Base-by-base conservation (phyloP, 1,140 invertebrate species). In the Ooceraea biroi region DNA sequence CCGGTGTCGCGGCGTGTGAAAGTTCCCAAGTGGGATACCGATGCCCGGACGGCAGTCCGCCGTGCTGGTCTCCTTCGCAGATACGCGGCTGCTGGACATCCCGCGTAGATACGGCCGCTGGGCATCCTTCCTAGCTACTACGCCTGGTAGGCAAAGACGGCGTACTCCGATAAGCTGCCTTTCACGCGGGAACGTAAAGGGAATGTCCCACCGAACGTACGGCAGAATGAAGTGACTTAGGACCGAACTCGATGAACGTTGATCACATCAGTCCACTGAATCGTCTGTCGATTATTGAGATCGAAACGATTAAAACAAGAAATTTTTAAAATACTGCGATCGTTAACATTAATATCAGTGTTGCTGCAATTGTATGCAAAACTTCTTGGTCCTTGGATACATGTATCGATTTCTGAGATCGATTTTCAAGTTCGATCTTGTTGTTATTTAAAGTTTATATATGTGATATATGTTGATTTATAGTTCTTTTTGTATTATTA, bases 91-190 rank as follows among this genome's bases (percentile, higher is more conserved):
- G 30, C 58, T 71, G 41, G 52, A 80, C 76, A 71, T 69, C 41
- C 36, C 52, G 50, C 66, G 36, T 57, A 69, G 41, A 80, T 71
- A 50, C 41, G 36, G 22, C 76, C 65, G 48, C 41, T 71, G 41
- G 76, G 36, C 76, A 80, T 80, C 36, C 76, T 69, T 57, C 63
- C n/a, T 44, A 57, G 76, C 36, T 57, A 36, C 36, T 3, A 22
- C 12, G 65, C 36, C 76, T 17, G 82, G n/a, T 48, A 60, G 57
- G 52, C 74, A 78, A n/a, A 57, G 55, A 60, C 52, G 66, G 82
- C 60, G 61, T 84, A 36, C 44, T 12, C 57, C 74, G 82, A 66
- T 84, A 84, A 82, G 50, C 74, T 46, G 74, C 82, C 76, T 84
- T 78, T 82, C 73, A 84, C 76, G 74, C 41, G 82, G 82, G 48